Evolutionary conservation across 2,797 vertebrate species (phyloP), one percentile per base, ranked within the genome.

Genomic region (Smutsia gigantea): DNA sequence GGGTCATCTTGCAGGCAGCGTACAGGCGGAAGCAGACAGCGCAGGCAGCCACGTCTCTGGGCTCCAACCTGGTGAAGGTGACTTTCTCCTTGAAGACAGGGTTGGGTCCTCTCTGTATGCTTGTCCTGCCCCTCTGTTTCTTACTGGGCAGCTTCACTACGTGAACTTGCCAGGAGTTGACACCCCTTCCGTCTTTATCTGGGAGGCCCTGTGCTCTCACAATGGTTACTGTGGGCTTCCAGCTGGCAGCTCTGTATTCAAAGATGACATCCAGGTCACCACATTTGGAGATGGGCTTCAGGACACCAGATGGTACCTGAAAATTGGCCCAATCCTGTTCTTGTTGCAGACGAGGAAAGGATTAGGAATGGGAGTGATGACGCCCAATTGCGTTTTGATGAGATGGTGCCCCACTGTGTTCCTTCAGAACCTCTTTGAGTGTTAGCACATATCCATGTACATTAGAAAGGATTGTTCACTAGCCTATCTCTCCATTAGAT

Each of bases 21-120:
- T 99, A 99, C 71, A 99, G 99, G 37, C 99, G 99, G 98, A 99
- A 99, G 19, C 99, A 98, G 55, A 99, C 1, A 0, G 99, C 99
- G 0, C 98, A 99, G 96, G 93, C 89, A 66, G 97, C 97, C 96
- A 99, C 94, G 7, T 99, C 99, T 0, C 98, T 98, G 0, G 98
- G 97, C 4, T 99, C 99, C 94, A 99, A 95, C 93, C 99, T 99
- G 2, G 98, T 97, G 92, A 99, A 99, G 92, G 99, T 99, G 72
- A 99, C 99, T 19, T 98, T 99, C 97, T 99, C 99, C 61, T 98
- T 99, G 98, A 99, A 99, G 77, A 96, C 27, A 0, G 99, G 99
- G 77, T 96, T 90, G 1, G 99, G 98, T 2, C 99, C 99, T 95
- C 98, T 99, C 98, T 99, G 99, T 55, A 99, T 97, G 0, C 99